These are phyloP conservation scores for Ylistrum balloti DNA, from an alignment of 1,140 invertebrate species.

Conservation along the genomic window DNA sequence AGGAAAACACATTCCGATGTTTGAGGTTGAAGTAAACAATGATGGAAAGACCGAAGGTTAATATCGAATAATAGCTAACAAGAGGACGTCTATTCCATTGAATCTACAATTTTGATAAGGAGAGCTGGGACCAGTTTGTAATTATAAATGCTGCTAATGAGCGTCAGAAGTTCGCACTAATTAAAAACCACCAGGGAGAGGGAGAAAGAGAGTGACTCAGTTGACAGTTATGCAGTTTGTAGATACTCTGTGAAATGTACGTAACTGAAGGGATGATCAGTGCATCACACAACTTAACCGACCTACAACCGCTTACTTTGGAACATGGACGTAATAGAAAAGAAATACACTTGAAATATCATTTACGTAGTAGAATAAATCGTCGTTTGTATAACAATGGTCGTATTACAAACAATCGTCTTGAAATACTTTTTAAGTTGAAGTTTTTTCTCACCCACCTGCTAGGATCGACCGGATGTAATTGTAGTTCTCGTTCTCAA, in stretches of 20 bases:
- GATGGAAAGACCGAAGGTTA: too few species aligned
- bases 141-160: not conserved
- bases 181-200: not conserved
- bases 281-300: not conserved
- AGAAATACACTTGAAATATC: too few species aligned
- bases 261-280: not conserved
- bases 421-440: not conserved
- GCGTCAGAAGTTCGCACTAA: constrained; percentile 10
- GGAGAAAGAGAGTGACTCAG: constrained; percentile 3
- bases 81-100: too few species aligned
- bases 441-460: constrained; percentile 29
- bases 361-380: too few species aligned
- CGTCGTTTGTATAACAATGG: too few species aligned
- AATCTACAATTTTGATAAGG: not conserved
- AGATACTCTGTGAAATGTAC: not conserved
- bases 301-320: not conserved
- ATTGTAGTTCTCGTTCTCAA: constrained; percentile 34
- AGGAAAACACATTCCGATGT: too few species aligned
- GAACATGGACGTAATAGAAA: not conserved
- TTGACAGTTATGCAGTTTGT: not conserved
- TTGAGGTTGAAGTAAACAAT: not conserved
- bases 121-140: not conserved
- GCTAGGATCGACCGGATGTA: constrained; percentile 36
- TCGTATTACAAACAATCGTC: too few species aligned
- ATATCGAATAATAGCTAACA: too few species aligned